Percentiles rank a stretch among this genome's conserved stretches.
These are phyloP conservation scores for Centropus bengalensis DNA, from an alignment of 2,113 vertebrate species.

Conservation along the genomic window DNA sequence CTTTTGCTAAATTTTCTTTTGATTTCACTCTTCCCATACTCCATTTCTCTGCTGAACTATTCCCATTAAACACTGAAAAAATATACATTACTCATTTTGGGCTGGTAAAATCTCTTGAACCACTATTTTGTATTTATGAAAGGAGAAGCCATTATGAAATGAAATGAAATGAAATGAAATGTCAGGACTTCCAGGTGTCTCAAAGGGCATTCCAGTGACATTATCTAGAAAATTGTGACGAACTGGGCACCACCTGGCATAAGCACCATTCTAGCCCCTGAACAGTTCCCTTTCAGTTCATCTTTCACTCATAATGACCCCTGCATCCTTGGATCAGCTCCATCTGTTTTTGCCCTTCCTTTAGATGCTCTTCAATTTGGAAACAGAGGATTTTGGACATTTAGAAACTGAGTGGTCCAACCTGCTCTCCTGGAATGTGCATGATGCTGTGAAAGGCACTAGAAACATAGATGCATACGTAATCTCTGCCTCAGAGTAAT, in stretches of 20 bases:
- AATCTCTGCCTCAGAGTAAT: not conserved
- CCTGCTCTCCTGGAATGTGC: not conserved
- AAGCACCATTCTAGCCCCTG: fast-evolving
- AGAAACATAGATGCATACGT: not conserved
- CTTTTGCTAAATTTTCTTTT: not conserved
- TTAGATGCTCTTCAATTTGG: not conserved
- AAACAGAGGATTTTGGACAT: not conserved
- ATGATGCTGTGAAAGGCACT: not conserved
- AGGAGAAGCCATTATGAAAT: not conserved
- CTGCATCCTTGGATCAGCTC: not conserved
- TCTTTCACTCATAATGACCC: not conserved
- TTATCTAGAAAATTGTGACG: not conserved
- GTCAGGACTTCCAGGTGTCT: not conserved
- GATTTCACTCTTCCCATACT: not conserved
- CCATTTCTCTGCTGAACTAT: not conserved
- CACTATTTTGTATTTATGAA: not conserved
- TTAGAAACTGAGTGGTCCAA: not conserved
- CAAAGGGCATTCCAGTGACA: not conserved
- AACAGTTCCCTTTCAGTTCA: not conserved
- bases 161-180: not conserved
- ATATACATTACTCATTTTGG: not conserved
- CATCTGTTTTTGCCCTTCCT: not conserved
- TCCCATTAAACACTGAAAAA: not conserved
- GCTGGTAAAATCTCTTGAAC: not conserved
- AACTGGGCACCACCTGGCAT: not conserved